Evolutionary conservation across 2,888 invertebrate genomes (phyloP), one percentile per base, ranked within the genome.

Genomic region (Epiperipatus broadwayi): DNA sequence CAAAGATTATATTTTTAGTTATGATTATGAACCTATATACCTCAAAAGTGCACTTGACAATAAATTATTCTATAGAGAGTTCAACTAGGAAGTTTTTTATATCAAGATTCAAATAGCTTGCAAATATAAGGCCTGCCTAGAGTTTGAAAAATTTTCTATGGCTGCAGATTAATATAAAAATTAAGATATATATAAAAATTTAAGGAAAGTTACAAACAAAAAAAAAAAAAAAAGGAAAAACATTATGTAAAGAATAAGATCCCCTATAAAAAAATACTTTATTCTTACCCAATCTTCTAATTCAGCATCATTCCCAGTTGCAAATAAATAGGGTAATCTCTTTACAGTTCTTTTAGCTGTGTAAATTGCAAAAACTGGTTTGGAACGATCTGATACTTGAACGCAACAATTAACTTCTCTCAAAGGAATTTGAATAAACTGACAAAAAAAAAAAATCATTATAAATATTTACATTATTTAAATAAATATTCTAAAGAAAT

Each of bases 261-360:
- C 28, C 15, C 35, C 20, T 30, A 19, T 30, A n/a, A 7, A 10
- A n/a, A 20, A 32, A 8, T 54, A 50, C 40, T 49, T 54, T 60
- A 58, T 67, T 66, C 45, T 72, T 40, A 83, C 69, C 85, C 85
- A 85, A 54, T 85, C 84, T 59, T 84, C 83, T 61, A 81, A 70
- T 59, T 81, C 78, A 44, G 75, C 71, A 60, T 85, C 84, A 47
- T 78, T 74, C 37, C 70, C 65, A 55, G 83, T 84, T 53, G 79
- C 76, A 41, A 85, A 61, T 55, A 73, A 72, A 29, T 81, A 67
- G 5, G 74, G 69, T 40, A 42, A 41, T 63, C 64, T 20, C 58
- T 62, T 27, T 14, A 40, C 34, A 21, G 61, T 63, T 46, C 72
- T 66, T 44, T 71, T 67, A 7, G 78, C 73, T 1, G 75, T 71